A percentile compares a stretch with the other conserved stretches of the same genome.
Evolutionary conservation across 2,113 vertebrate species (phyloP).

Genomic region (Sphaerodactylus townsendi): DNA sequence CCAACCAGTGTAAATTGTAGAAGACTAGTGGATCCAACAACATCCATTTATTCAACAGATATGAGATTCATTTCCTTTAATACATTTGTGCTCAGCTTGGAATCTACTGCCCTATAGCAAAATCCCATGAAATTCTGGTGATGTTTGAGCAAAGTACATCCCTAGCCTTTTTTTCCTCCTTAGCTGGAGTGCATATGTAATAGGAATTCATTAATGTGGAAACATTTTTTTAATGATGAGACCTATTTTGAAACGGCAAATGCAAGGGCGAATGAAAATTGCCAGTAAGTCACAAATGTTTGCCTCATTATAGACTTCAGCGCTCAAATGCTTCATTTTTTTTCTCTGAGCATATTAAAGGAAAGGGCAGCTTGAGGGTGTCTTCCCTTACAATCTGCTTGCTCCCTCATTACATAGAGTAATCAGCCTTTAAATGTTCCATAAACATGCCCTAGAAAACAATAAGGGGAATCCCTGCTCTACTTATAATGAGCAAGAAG

Average conservation of each 20-base stretch:
- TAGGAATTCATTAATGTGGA: slow-evolving; percentile 33
- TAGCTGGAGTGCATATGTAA: slow-evolving; percentile 18
- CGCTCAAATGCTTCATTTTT: not conserved
- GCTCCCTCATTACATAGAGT: not conserved
- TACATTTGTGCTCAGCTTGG: not conserved
- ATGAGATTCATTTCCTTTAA: not conserved
- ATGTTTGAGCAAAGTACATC: not conserved
- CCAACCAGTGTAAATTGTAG: not conserved
- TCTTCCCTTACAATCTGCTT: not conserved
- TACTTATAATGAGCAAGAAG: not conserved
- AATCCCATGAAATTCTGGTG: too few relatives aligned
- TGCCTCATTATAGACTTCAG: slow-evolving; percentile 26
- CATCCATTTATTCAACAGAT: not conserved
- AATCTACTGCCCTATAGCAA: too few relatives aligned
- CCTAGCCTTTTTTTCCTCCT: not conserved
- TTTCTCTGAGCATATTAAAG: not conserved
- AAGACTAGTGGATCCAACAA: not conserved
- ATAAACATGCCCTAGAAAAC: slow-evolving; percentile 27
- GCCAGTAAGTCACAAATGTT: not conserved
- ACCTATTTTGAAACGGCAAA: slow-evolving; percentile 36
- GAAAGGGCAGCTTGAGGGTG: slow-evolving; percentile 8
- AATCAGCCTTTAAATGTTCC: not conserved
- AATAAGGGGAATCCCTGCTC: slow-evolving; percentile 23
- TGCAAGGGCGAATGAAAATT: slow-evolving; percentile 25
- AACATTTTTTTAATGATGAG: slow-evolving; percentile 39